Evolutionary conservation across 1,140 invertebrate genomes (phyloP).

Genomic region (Homalodisca vitripennis): DNA sequence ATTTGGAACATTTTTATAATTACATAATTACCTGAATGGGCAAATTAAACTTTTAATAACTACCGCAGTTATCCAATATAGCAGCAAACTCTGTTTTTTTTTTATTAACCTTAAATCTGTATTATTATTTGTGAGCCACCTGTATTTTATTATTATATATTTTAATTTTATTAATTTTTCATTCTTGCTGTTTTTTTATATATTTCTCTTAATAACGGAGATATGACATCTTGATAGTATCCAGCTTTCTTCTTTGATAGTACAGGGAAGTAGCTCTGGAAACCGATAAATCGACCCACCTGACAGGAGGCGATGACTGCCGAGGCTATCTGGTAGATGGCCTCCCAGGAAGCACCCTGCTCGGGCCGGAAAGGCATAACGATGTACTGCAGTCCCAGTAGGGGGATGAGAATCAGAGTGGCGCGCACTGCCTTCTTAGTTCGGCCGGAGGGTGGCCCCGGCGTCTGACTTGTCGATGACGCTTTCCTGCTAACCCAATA

Average conservation of each 20-base stretch:
- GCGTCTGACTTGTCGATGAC: conserved; percentile 18
- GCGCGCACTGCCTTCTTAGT: conserved; percentile 57
- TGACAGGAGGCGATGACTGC: conserved; percentile 85
- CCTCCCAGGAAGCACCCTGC: conserved; percentile 65
- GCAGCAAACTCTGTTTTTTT: too few relatives aligned
- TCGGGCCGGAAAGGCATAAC: conserved; percentile 84
- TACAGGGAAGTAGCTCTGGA: too few relatives aligned
- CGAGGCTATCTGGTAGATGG: conserved; percentile 77
- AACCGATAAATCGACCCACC: conserved; percentile 45
- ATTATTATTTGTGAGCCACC: not conserved
- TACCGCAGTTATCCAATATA: too few relatives aligned
- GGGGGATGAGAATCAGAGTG: conserved; percentile 74
- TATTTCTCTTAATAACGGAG: not conserved
- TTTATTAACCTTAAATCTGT: not conserved
- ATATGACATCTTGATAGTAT: too few relatives aligned
- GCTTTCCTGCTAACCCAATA: conserved; percentile 18
- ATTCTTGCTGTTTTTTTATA: not conserved
- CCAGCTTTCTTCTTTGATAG: too few relatives aligned
- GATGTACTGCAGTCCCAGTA: conserved; percentile 82
- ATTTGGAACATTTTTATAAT: too few relatives aligned
- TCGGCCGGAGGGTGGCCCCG: conserved; percentile 30
- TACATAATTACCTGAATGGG: too few relatives aligned
- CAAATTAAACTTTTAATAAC: too few relatives aligned
- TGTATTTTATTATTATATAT: not conserved
- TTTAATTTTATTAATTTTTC: not conserved